A percentile compares a stretch with the other conserved stretches of the same genome.
These are phyloP conservation scores for Alloscopus bannaensis DNA, from an alignment of 2,888 invertebrate genomes.

Conservation along the genomic window DNA sequence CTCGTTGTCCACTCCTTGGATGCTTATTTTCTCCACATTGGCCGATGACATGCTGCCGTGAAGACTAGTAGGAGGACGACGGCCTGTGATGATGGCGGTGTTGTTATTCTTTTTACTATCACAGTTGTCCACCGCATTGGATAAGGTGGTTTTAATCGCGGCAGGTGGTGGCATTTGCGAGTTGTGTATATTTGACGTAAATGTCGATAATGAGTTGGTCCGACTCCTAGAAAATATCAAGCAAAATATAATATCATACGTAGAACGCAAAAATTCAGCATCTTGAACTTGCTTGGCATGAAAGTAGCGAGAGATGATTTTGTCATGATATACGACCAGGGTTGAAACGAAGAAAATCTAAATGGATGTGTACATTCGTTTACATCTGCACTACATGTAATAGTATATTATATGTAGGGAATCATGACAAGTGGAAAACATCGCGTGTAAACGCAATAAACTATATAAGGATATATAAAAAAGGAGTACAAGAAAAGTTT, in stretches of 20 bases:
- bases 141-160: constrained; percentile 30
- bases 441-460: no score
- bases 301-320: neutral
- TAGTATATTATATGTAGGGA: no score
- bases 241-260: neutral
- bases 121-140: constrained; percentile 40
- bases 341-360: no score
- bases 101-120: constrained; percentile 45
- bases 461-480: no score
- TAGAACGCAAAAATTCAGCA: neutral
- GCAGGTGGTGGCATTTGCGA: constrained; percentile 31
- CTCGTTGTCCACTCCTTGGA: constrained; percentile 54
- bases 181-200: constrained; percentile 54
- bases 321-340: neutral
- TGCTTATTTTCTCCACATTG: constrained; percentile 43
- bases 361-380: no score
- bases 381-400: no score
- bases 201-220: constrained; percentile 65
- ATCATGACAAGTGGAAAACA: no score
- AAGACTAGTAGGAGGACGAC: constrained; percentile 28
- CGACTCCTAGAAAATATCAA: constrained; percentile 66
- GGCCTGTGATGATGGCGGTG: constrained; percentile 9
- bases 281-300: no score
- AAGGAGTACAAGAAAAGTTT: no score
- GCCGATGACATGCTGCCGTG: constrained; percentile 45